Base-by-base conservation (phyloP, 2,113 vertebrate genomes). In the Mirza zaza region DNA sequence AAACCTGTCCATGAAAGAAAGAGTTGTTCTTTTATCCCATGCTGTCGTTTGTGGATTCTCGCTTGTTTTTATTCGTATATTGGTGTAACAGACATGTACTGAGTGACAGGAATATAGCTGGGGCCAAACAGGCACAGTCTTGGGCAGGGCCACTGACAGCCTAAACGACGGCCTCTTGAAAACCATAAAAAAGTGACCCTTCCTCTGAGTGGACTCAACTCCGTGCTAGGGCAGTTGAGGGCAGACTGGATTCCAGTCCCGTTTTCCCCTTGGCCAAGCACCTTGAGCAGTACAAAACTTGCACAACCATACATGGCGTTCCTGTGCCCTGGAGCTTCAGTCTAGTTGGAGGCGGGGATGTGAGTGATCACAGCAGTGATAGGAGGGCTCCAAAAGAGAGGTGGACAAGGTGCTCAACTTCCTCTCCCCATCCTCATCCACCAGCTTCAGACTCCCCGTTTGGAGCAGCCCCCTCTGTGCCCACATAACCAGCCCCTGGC, bases 231-330 rank as follows among this genome's bases (percentile, higher is more conserved):
- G 48, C 29, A 63, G 52, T 32, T 32, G 82, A 73, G 23, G 67
- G 11, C 50, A 65, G 68, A 9, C 29, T 77, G 39, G n/a, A 25
- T 70, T 67, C 70, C 71, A 20, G 45, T 65, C 14, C 29, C 29
- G 3, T 57, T 87, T 76, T 23, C 75, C 80, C 39, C 25, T 61
- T 36, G 50, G 50, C 10, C 32, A 52, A 36, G 89, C n/a, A 8
- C 34, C 86, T 87, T 39, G 86, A 77, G 18, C 71, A 23, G 79
- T 48, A 8, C 25, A 42, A 61, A 63, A 13, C 34, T 27, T 25
- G 18, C 4, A n/a, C 77, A 91, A 10, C n/a, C 6, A 3, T 42
- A 4, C 48, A 0, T 23, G 21, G 27, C 2, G 1, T 25, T 57
- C 87, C 39, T 27, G 42, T 76, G n/a, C 65, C 55, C 34, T 42